These are phyloP conservation scores for Notocelia uddmanniana DNA, from an alignment of 2,888 invertebrate genomes.

Conservation along the genomic window DNA sequence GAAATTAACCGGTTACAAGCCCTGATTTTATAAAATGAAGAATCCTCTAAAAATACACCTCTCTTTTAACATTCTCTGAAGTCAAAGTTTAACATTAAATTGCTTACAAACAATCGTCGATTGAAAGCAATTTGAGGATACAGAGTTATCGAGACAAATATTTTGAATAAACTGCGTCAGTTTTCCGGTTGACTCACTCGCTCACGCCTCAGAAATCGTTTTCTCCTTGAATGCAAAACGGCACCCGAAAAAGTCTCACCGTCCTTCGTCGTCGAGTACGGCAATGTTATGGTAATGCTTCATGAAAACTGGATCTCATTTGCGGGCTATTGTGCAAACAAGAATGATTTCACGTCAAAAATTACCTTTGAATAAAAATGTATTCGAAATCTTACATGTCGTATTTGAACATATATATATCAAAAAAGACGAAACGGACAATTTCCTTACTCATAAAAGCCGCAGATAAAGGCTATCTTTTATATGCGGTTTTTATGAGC, in stretches of 20 bases:
- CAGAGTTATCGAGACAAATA: constrained; percentile 64
- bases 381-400: neutral
- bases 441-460: neutral
- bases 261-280: constrained; percentile 19
- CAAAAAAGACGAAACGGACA: neutral
- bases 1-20: too few species aligned
- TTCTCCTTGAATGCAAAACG: constrained; percentile 69
- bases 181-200: constrained; percentile 67
- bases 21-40: too few species aligned
- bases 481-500: too few species aligned
- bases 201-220: constrained; percentile 58
- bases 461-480: constrained; percentile 4
- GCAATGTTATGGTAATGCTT: constrained; percentile 67
- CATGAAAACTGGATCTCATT: constrained; percentile 58
- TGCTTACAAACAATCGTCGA: constrained; percentile 25
- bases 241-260: constrained; percentile 43
- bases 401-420: neutral
- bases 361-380: constrained; percentile 4
- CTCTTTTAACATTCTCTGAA: neutral
- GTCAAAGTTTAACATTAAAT: neutral
- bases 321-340: constrained; percentile 55
- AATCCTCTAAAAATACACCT: neutral
- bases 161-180: constrained; percentile 67
- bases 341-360: constrained; percentile 19
- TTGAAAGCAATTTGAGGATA: constrained; percentile 19